phyloP scores from a whole-genome alignment of 2,888 invertebrate genomes.

The Nemurella pictetii region DNA sequence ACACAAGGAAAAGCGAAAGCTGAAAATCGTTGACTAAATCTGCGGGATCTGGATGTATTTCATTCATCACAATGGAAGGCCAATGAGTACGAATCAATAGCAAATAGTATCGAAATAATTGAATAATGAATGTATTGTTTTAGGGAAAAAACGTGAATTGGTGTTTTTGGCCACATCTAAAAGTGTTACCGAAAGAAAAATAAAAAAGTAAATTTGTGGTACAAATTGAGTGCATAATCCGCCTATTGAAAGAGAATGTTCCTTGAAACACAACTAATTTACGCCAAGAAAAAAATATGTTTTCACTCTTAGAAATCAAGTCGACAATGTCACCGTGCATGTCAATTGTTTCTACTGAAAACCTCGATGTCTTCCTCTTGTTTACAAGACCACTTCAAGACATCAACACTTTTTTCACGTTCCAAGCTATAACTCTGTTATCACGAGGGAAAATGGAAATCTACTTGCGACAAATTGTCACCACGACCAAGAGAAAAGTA shows the following conservation, averaged over 20 bases:
- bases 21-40: neutral
- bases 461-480: neutral
- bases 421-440: neutral
- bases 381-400: neutral
- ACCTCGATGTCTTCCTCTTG: neutral
- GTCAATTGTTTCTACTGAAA: neutral
- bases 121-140: slow-evolving; percentile 1
- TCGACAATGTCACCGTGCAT: neutral
- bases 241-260: neutral
- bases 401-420: neutral
- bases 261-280: neutral
- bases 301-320: neutral
- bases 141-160: neutral
- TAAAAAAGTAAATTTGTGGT: neutral
- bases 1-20: slow-evolving; percentile 29
- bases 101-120: neutral
- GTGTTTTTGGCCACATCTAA: neutral
- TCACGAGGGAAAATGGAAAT: neutral
- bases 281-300: neutral
- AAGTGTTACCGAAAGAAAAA: neutral
- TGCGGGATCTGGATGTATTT: neutral
- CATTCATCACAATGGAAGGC: slow-evolving; percentile 8
- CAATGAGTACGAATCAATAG: neutral
- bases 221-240: neutral
- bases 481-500: neutral